Base-by-base conservation (phyloP, 2,888 invertebrate genomes). In the Ellobium chinense region DNA sequence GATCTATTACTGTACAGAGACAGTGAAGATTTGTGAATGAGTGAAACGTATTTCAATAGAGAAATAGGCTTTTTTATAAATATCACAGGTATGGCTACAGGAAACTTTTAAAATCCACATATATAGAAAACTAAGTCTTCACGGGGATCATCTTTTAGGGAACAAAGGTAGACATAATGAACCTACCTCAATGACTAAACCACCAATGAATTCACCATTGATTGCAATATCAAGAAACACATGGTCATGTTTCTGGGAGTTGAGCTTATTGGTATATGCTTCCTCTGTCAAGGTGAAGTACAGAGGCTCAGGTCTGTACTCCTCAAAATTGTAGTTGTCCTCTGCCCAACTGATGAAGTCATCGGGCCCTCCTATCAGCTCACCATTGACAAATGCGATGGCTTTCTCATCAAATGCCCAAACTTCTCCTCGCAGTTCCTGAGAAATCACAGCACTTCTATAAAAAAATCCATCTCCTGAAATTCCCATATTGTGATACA, bases 281-380 rank as follows among this genome's bases (percentile, higher is more conserved):
- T 93, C 90, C 70, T 93, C 91, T 81, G 92, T 91, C 1, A 93
- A 83, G 0, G 91, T 90, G 63, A 88, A 82, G 73, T 91, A 91
- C 14, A 93, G 83, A 1, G 91, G 83, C 29, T 86, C 70, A 5
- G 92, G 92, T 73, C 92, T 83, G 85, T 90, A 92, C 78, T 93
- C 91, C 66, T 91, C 90, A 88, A 91, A 92, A 72, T 86, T 87
- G 84, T 88, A 87, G 66, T 89, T 89, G 37, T 88, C 87, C 68
- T 88, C 86, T 5, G 93, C 92, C 93, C 92, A 93, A n/a, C 78
- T 34, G 0, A 91, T 80, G 70, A 93, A 91, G 27, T 91, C 88
- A n/a, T 89, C 85, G 9, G 91, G 89, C 29, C 91, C 91, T 27
- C 93, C 93, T 60, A 91, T 85, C 29, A 92, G 82, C 29, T 89